A percentile compares a stretch with the other conserved stretches of the same genome.
Conservation (phyloP, 2,113 vertebrate genomes). For the Limnothrissa miodon region DNA sequence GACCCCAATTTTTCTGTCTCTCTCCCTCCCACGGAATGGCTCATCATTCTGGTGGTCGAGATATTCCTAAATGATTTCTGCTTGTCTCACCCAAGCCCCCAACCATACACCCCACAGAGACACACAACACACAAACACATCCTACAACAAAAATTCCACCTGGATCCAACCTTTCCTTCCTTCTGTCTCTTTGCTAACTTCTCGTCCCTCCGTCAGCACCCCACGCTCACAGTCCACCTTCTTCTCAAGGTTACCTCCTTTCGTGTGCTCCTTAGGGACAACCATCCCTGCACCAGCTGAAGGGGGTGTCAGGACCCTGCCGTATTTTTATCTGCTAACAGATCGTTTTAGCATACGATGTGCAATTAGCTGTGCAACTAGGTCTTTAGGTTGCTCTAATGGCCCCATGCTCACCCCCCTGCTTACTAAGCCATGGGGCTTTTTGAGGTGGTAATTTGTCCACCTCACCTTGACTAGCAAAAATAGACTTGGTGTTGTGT, state of each 20-base stretch:
- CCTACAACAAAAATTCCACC: background rate
- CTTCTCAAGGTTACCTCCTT: background rate
- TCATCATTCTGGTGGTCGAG: background rate
- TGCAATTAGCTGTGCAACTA: background rate
- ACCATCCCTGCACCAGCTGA: background rate
- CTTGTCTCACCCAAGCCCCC: background rate
- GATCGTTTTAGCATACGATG: background rate
- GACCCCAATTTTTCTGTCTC: background rate
- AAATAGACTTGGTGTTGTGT: background rate
- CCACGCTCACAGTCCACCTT: background rate
- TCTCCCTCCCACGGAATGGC: background rate
- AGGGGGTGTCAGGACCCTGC: constrained; percentile 2
- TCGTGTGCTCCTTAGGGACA: background rate
- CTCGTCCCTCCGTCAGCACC: background rate
- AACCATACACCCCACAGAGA: background rate
- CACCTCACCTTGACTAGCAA: background rate
- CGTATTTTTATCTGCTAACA: background rate
- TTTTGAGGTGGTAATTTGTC: background rate
- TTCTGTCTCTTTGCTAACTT: background rate
- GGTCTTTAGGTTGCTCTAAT: background rate
- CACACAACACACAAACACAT: background rate
- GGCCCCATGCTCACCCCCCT: background rate
- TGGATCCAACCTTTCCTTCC: background rate
- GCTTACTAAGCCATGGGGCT: background rate
- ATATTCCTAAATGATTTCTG: constrained; percentile 4